Conservation (phyloP, 23 tunicate species). For the Clavelina lepadiformis region DNA sequence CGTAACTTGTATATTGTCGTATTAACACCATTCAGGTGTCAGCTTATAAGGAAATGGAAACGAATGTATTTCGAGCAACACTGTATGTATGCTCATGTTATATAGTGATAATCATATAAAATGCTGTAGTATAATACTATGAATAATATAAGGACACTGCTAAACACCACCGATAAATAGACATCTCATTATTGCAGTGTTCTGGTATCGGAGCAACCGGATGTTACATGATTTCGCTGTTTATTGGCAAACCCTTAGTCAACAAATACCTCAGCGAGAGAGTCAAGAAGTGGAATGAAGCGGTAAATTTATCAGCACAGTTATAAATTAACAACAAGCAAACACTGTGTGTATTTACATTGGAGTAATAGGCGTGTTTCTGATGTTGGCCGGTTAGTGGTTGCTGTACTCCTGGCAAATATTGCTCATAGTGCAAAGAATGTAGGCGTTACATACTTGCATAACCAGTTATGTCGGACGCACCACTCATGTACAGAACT, state of each 20-base stretch:
- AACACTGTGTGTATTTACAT: not conserved
- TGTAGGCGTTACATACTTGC: too few species aligned
- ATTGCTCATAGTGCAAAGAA: too few species aligned
- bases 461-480: too few species aligned
- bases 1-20: not conserved
- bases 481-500: too few species aligned
- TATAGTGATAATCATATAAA: too few species aligned
- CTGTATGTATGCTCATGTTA: too few species aligned
- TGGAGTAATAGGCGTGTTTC: not conserved
- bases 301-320: slow-evolving; percentile 26
- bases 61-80: too few species aligned
- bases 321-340: not conserved
- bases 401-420: too few species aligned
- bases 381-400: not conserved
- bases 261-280: slow-evolving; percentile 57
- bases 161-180: too few species aligned
- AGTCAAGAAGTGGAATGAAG: slow-evolving; percentile 68
- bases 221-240: slow-evolving; percentile 77
- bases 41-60: too few species aligned
- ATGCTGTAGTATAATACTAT: too few species aligned
- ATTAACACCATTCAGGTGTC: not conserved
- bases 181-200: slow-evolving; percentile 31
- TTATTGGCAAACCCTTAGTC: slow-evolving; percentile 72
- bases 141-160: too few species aligned
- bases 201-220: slow-evolving; percentile 97